These are phyloP conservation scores for Meandrina meandrites DNA, from an alignment of 92 coral and sea anemone species.

Conservation along the genomic window DNA sequence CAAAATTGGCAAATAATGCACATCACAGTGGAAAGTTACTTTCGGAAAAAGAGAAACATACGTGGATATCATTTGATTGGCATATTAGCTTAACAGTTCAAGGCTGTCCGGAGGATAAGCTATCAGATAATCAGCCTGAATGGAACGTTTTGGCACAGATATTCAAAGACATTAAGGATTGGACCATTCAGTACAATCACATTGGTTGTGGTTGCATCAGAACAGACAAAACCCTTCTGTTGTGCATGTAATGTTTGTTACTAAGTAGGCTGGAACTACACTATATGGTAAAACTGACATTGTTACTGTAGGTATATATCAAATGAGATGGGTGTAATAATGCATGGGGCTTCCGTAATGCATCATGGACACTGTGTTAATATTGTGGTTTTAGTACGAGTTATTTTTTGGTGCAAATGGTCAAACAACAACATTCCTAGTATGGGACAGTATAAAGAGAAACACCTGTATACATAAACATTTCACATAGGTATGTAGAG, in stretches of 20 bases:
- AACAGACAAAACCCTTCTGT: background rate
- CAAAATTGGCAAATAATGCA: background rate
- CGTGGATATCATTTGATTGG: background rate
- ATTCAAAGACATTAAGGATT: background rate
- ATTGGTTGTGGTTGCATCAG: background rate
- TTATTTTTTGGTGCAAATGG: background rate
- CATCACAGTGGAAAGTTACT: background rate
- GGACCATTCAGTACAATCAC: background rate
- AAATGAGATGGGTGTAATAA: background rate
- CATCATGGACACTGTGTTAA: background rate
- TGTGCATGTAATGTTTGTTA: background rate
- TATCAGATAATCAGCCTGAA: background rate
- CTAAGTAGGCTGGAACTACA: slow-evolving; percentile 47
- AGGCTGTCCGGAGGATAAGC: background rate
- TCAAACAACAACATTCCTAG: background rate
- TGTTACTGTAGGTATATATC: background rate
- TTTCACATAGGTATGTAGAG: background rate
- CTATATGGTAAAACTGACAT: background rate
- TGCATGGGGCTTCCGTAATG: background rate
- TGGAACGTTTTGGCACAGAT: background rate
- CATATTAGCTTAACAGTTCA: background rate
- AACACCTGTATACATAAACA: background rate
- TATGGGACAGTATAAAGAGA: background rate
- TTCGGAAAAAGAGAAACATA: background rate
- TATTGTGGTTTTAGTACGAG: background rate